A percentile compares a stretch with the other conserved stretches of the same genome.
phyloP scores from a whole-genome alignment of 2,888 invertebrate species.

The Acleris holmiana region DNA sequence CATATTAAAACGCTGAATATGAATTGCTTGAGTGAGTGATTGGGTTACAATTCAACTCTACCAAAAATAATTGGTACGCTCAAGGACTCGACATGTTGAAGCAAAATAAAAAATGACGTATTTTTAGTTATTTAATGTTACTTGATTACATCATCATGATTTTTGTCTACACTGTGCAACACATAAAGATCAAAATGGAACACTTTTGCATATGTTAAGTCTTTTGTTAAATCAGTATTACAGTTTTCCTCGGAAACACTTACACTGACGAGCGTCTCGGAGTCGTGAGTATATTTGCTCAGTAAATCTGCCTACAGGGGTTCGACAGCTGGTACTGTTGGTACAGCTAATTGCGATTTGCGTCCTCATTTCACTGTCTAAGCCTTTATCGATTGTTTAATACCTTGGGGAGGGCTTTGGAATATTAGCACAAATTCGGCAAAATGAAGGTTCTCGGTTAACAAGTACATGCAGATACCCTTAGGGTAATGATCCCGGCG shows the following conservation, averaged over 20 bases:
- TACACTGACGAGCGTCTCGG: slow-evolving; percentile 20
- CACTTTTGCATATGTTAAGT: background rate
- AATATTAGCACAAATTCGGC: background rate
- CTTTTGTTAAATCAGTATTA: background rate
- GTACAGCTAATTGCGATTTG: slow-evolving; percentile 30
- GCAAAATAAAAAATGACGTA: too few species aligned
- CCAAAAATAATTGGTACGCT: background rate
- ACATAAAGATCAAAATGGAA: background rate
- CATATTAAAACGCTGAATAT: slow-evolving; percentile 19
- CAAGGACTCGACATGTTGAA: too few species aligned
- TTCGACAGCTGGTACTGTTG: slow-evolving; percentile 20
- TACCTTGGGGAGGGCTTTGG: background rate
- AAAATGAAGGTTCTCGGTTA: too few species aligned
- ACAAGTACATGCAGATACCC: too few species aligned
- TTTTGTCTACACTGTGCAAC: too few species aligned
- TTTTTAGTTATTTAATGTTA: too few species aligned
- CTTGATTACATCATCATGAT: too few species aligned
- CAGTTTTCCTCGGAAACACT: slow-evolving; percentile 13
- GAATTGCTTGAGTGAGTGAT: slow-evolving; percentile 12
- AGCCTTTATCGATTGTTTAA: slow-evolving; percentile 27
- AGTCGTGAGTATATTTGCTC: slow-evolving; percentile 21
- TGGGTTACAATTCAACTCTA: background rate
- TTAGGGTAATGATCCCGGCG: too few species aligned
- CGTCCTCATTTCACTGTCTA: slow-evolving; percentile 20
- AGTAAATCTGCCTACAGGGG: slow-evolving; percentile 30